Evolutionary conservation across 2,113 vertebrate species (phyloP).

Genomic region (Heterochromis multidens): DNA sequence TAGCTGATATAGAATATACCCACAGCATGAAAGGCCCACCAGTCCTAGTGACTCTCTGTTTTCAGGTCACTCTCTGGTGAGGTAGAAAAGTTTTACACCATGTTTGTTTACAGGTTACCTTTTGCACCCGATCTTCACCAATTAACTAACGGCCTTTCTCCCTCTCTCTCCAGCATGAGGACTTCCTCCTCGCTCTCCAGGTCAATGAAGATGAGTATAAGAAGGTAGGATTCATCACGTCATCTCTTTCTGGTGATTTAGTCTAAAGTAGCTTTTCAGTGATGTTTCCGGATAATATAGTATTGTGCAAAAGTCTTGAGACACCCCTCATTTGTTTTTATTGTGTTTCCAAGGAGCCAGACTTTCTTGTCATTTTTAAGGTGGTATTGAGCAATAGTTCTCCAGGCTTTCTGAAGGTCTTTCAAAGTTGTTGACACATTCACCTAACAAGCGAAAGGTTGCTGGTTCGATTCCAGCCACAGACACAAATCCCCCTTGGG

Average conservation of each 20-base stretch:
- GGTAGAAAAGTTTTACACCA: background rate
- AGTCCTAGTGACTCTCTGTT: background rate
- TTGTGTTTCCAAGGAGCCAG: background rate
- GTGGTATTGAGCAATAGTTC: background rate
- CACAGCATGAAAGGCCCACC: background rate
- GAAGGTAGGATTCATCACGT: constrained; percentile 77
- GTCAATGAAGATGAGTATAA: constrained; percentile 98
- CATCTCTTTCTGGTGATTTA: background rate
- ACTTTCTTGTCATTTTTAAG: background rate
- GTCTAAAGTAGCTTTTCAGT: background rate
- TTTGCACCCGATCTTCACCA: background rate
- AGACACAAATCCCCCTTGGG: no score
- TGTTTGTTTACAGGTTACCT: background rate
- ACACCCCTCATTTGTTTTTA: background rate
- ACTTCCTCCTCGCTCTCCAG: constrained; percentile 93
- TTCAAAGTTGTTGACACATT: background rate
- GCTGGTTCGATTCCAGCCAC: no score
- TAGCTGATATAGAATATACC: background rate
- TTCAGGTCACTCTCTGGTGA: background rate
- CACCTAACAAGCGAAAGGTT: no score
- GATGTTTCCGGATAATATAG: background rate
- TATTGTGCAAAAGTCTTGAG: background rate
- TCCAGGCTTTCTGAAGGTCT: background rate
- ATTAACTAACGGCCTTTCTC: background rate
- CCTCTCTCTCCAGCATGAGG: constrained; percentile 84